Evolutionary conservation across 2,113 vertebrate genomes (phyloP), one percentile per base, ranked within the genome.

Genomic region (Martes martes): DNA sequence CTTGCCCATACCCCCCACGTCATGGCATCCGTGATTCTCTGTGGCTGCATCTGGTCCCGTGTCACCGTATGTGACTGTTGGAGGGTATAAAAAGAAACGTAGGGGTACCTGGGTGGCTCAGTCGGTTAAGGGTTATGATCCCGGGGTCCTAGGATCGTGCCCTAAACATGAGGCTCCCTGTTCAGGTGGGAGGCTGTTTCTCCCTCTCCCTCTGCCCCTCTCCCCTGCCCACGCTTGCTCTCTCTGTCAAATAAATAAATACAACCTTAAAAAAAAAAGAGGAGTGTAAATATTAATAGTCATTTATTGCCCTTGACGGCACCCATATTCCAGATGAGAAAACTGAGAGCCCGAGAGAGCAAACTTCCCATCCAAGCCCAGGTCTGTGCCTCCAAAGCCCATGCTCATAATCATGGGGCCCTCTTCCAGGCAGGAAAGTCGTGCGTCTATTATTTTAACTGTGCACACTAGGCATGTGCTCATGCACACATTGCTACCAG

Each of bases 311-410:
- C 42, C 67, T 9, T 3, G 33, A 82, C 11, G 16, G 9, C 0
- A 11, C 42, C 91, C 86, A n/a, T 45, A 67, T 47, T 93, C 67
- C 91, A 59, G 47, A 89, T 18, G 80, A 42, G 71, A 52, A 90
- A 42, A 90, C 26, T 42, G 79, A 94, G 42, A 57, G 45, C 78
- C 39, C 11, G 50, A 87, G 33, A 80, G 63, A 93, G 61, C 59
- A n/a, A 90, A 23, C 26, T 10, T 16, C 28, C 23, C 3, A 3
- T 33, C 55, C 23, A 28, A 78, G 39, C 50, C 39, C 85, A 36
- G 24, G 61, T 36, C 55, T 26, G n/a, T 9, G 5, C 63, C 36
- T 39, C 28, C 65, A 15, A 8, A n/a, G 7, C 6, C 81, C 65
- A 4, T 1, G 1, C 24, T 65, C 73, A 26, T 8, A 18, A 42